Conservation (phyloP, 2,888 invertebrate species). For the Pandemis cinnamomeana region DNA sequence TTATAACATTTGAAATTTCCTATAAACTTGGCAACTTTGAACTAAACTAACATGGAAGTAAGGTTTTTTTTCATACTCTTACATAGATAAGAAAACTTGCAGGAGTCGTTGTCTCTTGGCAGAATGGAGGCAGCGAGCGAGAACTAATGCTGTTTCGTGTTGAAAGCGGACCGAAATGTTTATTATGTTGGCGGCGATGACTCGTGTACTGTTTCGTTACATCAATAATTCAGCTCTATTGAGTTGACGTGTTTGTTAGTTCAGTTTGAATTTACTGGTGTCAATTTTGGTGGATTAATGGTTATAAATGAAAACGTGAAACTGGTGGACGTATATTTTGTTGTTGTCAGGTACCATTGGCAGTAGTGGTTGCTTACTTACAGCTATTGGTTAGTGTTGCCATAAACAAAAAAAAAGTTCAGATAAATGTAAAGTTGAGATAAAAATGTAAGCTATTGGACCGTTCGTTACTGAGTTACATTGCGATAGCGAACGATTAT, state of each 20-base stretch:
- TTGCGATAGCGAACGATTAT: too few relatives aligned
- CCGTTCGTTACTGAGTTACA: too few relatives aligned
- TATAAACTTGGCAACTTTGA: too few relatives aligned
- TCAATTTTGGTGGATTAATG: background rate
- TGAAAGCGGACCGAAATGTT: conserved; percentile 31
- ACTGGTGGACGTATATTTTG: background rate
- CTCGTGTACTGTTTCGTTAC: conserved; percentile 29
- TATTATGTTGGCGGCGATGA: conserved; percentile 35
- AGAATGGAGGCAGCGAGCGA: conserved; percentile 26
- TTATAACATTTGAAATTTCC: too few relatives aligned
- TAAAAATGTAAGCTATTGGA: too few relatives aligned
- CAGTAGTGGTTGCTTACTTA: too few relatives aligned
- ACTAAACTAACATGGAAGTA: too few relatives aligned
- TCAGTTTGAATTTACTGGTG: conserved; percentile 8
- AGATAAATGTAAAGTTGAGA: too few relatives aligned
- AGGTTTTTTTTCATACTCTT: too few relatives aligned
- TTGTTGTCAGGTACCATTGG: too few relatives aligned
- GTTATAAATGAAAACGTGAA: background rate
- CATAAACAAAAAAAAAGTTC: too few relatives aligned
- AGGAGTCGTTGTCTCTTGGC: conserved; percentile 17
- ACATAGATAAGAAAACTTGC: background rate
- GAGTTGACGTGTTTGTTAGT: conserved; percentile 20
- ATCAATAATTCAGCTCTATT: conserved; percentile 32
- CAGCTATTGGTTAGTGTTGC: too few relatives aligned
- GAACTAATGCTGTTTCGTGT: conserved; percentile 36